Conservation (phyloP, 2,797 vertebrate genomes). For the Onychomys leucogaster region DNA sequence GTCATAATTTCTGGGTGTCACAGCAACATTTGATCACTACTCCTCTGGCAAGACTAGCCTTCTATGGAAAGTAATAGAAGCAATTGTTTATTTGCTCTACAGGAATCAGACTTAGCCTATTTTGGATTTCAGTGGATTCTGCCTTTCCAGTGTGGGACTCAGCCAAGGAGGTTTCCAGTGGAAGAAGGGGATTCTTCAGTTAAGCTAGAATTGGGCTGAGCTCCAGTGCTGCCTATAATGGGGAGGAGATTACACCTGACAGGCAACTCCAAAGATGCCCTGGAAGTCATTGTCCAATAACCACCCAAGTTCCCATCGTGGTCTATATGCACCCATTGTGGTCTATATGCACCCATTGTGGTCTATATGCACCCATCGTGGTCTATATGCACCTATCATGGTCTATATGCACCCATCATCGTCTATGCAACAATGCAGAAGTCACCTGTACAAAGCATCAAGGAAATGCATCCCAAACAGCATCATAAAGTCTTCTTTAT, state of each 20-base stretch:
- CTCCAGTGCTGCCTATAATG: constrained; percentile 70
- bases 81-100: constrained; percentile 72
- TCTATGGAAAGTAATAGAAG: constrained; percentile 72
- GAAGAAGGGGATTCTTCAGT: constrained; percentile 80
- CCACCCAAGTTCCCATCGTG: constrained; percentile 74
- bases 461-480: constrained; percentile 78
- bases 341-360: no score
- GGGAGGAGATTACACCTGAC: constrained; percentile 69
- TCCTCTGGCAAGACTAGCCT: constrained; percentile 65
- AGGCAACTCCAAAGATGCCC: constrained; percentile 81
- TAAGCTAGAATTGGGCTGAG: constrained; percentile 70
- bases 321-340: no score
- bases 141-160: constrained; percentile 77
- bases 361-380: no score
- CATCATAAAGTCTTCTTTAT: constrained; percentile 61
- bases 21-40: constrained; percentile 72
- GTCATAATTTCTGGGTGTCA: constrained; percentile 76
- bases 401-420: constrained; percentile 58
- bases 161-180: constrained; percentile 77
- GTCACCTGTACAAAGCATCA: constrained; percentile 75
- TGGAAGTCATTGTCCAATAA: constrained; percentile 81
- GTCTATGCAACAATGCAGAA: constrained; percentile 80
- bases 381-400: no score
- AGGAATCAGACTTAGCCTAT: constrained; percentile 73
- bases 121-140: constrained; percentile 79